phyloP scores from a whole-genome alignment of 2,113 vertebrate species.

The Tylochromis polylepis region DNA sequence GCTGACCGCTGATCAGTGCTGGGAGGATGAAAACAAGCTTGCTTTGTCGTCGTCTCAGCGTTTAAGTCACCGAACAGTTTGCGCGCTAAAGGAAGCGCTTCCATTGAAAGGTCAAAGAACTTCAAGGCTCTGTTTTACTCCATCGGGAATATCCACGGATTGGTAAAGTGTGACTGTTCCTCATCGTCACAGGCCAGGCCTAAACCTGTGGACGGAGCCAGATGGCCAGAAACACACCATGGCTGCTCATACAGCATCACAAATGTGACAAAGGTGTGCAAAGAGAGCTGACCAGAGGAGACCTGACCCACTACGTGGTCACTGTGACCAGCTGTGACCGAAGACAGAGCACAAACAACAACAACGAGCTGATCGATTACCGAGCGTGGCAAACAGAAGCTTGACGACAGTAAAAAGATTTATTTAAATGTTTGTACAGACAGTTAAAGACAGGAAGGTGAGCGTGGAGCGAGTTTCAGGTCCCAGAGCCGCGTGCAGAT shows the following conservation, averaged over 20 bases:
- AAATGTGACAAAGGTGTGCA: background rate
- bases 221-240: fast-evolving
- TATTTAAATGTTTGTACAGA: background rate
- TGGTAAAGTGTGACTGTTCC: background rate
- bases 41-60: fast-evolving
- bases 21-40: background rate
- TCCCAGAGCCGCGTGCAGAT: background rate
- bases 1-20: background rate
- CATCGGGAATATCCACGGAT: background rate
- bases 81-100: fast-evolving
- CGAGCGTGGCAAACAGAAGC: background rate
- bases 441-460: fast-evolving
- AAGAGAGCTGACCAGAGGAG: fast-evolving
- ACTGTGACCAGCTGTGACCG: background rate
- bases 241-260: fast-evolving
- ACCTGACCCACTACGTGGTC: fast-evolving
- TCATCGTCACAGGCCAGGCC: background rate
- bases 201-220: background rate
- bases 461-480: background rate
- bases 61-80: background rate
- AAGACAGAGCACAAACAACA: background rate
- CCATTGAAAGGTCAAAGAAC: background rate
- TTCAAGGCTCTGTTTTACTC: background rate
- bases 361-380: background rate
- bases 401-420: background rate